Evolutionary conservation across 2,797 vertebrate genomes (phyloP).

Genomic region (Stomatorhinus walkeri): DNA sequence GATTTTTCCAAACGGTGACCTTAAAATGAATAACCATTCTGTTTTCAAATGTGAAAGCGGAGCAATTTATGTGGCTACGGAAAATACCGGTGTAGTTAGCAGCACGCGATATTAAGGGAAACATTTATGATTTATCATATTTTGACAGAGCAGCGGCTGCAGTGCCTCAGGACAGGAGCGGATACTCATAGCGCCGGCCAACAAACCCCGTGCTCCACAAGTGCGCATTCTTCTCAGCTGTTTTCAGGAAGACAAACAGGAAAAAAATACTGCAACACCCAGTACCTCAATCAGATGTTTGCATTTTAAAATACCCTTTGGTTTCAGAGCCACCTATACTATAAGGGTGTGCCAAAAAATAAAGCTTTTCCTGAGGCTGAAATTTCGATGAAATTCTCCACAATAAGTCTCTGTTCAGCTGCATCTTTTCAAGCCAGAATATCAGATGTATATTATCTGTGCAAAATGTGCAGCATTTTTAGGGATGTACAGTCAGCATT

Average conservation of each 20-base stretch:
- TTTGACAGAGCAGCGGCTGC: not conserved
- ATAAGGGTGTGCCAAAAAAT: not conserved
- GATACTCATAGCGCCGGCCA: not conserved
- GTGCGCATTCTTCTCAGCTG: not conserved
- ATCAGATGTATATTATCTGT: not conserved
- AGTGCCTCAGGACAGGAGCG: not conserved
- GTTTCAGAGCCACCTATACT: not conserved
- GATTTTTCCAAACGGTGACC: not conserved
- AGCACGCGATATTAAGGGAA: not conserved
- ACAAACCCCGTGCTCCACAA: not conserved
- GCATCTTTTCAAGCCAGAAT: not conserved
- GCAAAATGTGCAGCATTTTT: not conserved
- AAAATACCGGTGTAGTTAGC: not conserved
- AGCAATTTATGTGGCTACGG: not conserved
- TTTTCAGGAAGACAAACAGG: not conserved
- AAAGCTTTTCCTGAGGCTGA: not conserved
- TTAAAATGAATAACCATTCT: not conserved
- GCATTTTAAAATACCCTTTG: not conserved
- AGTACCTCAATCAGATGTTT: not conserved
- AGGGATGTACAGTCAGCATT: not conserved
- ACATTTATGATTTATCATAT: not conserved
- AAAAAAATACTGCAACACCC: not conserved
- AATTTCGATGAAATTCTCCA: not conserved
- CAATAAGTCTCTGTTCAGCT: not conserved
- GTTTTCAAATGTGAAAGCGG: not conserved